Evolutionary conservation across 30 jellyfish, hydroid and myxozoan genomes (phyloP).

Genomic region (Catostylus mosaicus): DNA sequence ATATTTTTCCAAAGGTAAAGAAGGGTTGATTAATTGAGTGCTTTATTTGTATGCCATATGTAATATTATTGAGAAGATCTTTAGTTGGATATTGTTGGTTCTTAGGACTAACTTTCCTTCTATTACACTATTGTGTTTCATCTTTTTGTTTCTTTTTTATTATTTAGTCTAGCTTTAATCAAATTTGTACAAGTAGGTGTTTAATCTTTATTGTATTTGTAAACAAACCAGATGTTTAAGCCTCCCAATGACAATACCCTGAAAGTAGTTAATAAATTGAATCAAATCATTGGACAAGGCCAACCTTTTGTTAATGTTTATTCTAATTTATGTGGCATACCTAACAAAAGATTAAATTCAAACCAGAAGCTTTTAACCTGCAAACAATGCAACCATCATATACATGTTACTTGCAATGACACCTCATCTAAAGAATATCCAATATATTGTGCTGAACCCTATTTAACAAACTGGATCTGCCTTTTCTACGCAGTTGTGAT

Average conservation of each 20-base stretch:
- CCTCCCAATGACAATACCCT: not conserved
- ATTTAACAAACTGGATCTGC: slow-evolving; percentile 41
- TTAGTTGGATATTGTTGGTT: too few relatives aligned
- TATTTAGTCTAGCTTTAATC: not conserved
- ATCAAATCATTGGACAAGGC: slow-evolving; percentile 29
- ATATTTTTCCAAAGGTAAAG: too few relatives aligned
- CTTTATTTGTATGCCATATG: too few relatives aligned
- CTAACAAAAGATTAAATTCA: slow-evolving; percentile 31
- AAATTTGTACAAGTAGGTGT: not conserved
- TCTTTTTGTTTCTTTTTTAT: too few relatives aligned
- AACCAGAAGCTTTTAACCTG: slow-evolving; percentile 35
- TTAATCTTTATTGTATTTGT: not conserved
- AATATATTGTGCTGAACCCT: slow-evolving; percentile 46
- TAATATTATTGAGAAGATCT: too few relatives aligned
- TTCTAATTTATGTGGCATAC: slow-evolving; percentile 12
- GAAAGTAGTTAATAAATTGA: slow-evolving; percentile 11
- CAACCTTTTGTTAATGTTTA: slow-evolving; percentile 14
- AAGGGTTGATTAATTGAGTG: too few relatives aligned
- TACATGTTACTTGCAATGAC: slow-evolving; percentile 52
- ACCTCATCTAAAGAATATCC: slow-evolving; percentile 37
- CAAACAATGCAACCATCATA: slow-evolving; percentile 35
- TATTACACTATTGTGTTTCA: not conserved
- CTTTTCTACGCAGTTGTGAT: slow-evolving; percentile 21
- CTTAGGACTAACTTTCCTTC: too few relatives aligned
- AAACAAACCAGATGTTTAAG: not conserved